Base-by-base conservation (phyloP, 1,140 invertebrate genomes). In the Paracyclopina nana region DNA sequence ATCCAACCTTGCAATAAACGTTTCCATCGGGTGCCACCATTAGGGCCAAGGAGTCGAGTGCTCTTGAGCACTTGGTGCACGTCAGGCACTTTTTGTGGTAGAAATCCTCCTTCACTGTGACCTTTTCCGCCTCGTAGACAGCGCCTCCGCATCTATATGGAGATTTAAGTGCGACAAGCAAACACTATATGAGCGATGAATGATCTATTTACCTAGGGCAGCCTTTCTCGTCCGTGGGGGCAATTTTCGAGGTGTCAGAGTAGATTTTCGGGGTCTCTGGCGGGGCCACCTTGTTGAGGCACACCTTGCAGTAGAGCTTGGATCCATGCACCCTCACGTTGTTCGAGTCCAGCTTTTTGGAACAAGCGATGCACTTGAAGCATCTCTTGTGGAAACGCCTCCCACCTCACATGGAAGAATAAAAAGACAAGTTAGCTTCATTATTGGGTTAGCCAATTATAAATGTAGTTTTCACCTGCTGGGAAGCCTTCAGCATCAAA, bases 351-450 rank as follows among this genome's bases (percentile, higher is more conserved):
- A 94, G 70, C 18, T 80, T 83, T 60, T 86, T 86, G 57, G 77
- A 80, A 66, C 91, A 96, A 57, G 85, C 82, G 63, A 72, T 78
- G 66, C 91, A 97, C 65, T 94, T 96, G 72, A 91, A 95, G 69
- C 91, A 97, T 46, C 64, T 64, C 67, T 95, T 95, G 69, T 91
- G 91, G 18, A 43, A 18, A n/a, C 41, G n/a, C 43, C 4, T 27
- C 14, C 3, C 3, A 2, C 4, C 4, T 31, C 3, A 22, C 4
- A 8, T 31, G 6, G 14, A 45, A 2, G 2, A 24, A 6, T 4
- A 24, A 45, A 6, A 27, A 4, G 14, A 3, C 12, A 3, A 45
- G 24, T 45, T 3, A 3, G 3, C 12, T 24, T 4, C 5, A 4
- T 4, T 4, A 3, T 45, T 27, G 41, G n/a, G 16, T 8, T n/a